Conservation (phyloP, 2,797 vertebrate genomes). For the Ceyx erithaca region DNA sequence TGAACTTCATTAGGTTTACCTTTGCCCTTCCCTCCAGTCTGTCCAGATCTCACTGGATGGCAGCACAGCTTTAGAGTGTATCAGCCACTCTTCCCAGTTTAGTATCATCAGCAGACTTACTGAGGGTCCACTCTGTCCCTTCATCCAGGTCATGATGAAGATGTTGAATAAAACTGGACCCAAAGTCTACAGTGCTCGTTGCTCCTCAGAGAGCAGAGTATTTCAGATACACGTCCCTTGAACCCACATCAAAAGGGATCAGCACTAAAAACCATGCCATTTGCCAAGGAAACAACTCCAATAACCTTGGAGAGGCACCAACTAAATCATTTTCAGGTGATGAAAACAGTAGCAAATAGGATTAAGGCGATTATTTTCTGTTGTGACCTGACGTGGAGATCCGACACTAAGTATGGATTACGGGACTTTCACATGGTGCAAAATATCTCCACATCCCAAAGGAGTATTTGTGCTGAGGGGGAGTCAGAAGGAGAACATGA, state of each 20-base stretch:
- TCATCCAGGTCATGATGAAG: no score
- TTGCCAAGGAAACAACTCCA: not conserved
- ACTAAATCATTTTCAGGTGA: not conserved
- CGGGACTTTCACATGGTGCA: conserved; percentile 6
- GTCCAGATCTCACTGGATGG: no score
- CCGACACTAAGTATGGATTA: conserved; percentile 23
- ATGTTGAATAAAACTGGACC: not conserved
- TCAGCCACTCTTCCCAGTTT: no score
- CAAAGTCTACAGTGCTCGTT: not conserved
- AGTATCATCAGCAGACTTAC: no score
- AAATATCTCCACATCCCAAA: not conserved
- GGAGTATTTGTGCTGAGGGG: conserved; percentile 1
- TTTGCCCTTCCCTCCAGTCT: no score
- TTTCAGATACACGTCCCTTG: not conserved
- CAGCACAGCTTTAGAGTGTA: no score
- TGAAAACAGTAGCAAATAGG: conserved; percentile 34
- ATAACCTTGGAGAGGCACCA: conserved; percentile 18
- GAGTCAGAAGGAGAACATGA: conserved; percentile 21
- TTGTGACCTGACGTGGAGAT: not conserved
- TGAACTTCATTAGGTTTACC: no score
- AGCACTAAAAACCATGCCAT: not conserved
- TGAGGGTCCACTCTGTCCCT: no score
- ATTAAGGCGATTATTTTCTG: not conserved
- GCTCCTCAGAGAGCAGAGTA: not conserved
- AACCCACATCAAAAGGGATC: not conserved